Evolutionary conservation across 2,888 invertebrate genomes (phyloP).

Genomic region (Dynastes grantii): DNA sequence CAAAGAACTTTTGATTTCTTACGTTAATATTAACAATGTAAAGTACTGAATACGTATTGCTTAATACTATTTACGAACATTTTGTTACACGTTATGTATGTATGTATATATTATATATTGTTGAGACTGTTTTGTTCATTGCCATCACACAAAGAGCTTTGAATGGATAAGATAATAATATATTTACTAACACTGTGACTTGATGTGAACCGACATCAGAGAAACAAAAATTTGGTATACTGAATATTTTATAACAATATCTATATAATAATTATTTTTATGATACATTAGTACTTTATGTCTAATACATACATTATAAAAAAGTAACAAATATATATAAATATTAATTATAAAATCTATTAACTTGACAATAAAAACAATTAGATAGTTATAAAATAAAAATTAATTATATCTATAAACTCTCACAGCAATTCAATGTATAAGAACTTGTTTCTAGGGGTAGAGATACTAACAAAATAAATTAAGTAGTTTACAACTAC

Average conservation of each 20-base stretch:
- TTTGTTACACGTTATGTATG: background rate
- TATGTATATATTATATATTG: constrained; percentile 24
- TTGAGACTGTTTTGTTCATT: constrained; percentile 28
- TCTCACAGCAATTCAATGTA: constrained; percentile 18
- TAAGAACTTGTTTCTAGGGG: background rate
- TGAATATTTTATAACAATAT: constrained; percentile 1
- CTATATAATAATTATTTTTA: constrained; percentile 5
- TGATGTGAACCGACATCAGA: background rate
- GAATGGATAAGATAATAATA: background rate
- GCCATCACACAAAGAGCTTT: constrained; percentile 1
- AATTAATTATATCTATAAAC: constrained; percentile 2
- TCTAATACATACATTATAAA: constrained; percentile 28
- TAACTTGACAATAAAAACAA: constrained; percentile 19
- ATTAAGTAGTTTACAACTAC: background rate
- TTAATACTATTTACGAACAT: constrained; percentile 14
- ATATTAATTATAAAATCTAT: constrained; percentile 20
- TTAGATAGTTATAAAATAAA: constrained; percentile 22
- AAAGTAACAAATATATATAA: constrained; percentile 45
- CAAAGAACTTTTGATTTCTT: constrained; percentile 34
- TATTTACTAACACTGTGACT: background rate
- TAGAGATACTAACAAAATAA: background rate
- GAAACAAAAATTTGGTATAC: background rate
- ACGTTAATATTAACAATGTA: constrained; percentile 18
- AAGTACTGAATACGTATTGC: constrained; percentile 18
- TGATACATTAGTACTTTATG: constrained; percentile 9